A percentile compares a stretch with the other conserved stretches of the same genome.
Evolutionary conservation across 2,888 invertebrate species (phyloP).

Genomic region (Merodon equestris): DNA sequence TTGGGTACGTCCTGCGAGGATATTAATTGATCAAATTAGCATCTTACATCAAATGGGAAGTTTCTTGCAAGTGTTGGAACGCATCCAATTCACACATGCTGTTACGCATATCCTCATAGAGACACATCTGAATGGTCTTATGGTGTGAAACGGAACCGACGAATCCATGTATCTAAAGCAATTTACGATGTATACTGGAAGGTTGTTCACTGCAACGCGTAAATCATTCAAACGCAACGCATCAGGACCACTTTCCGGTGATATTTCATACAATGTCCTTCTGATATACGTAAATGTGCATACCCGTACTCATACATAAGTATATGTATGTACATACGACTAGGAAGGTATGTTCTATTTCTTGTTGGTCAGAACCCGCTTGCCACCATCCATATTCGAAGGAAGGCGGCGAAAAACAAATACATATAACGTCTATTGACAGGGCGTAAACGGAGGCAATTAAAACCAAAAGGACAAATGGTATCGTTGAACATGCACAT

Average conservation of each 20-base stretch:
- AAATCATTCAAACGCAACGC: constrained; percentile 64
- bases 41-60: constrained; percentile 65
- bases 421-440: constrained; percentile 50
- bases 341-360: too few species aligned
- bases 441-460: constrained; percentile 61
- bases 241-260: constrained; percentile 56
- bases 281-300: not conserved
- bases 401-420: constrained; percentile 53
- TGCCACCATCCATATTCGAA: not conserved
- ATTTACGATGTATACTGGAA: constrained; percentile 57
- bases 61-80: constrained; percentile 41
- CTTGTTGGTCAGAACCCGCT: too few species aligned
- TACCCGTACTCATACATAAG: not conserved
- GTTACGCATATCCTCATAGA: not conserved
- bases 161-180: constrained; percentile 46
- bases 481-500: too few species aligned
- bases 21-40: constrained; percentile 65
- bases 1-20: constrained; percentile 4
- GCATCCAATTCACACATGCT: too few species aligned
- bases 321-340: constrained; percentile 16
- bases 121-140: not conserved
- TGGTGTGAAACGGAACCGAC: constrained; percentile 47
- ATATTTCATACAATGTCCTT: constrained; percentile 51
- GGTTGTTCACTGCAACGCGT: constrained; percentile 59
- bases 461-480: constrained; percentile 48